Base-by-base conservation (phyloP, 2,888 invertebrate species). In the Acleris holmiana region DNA sequence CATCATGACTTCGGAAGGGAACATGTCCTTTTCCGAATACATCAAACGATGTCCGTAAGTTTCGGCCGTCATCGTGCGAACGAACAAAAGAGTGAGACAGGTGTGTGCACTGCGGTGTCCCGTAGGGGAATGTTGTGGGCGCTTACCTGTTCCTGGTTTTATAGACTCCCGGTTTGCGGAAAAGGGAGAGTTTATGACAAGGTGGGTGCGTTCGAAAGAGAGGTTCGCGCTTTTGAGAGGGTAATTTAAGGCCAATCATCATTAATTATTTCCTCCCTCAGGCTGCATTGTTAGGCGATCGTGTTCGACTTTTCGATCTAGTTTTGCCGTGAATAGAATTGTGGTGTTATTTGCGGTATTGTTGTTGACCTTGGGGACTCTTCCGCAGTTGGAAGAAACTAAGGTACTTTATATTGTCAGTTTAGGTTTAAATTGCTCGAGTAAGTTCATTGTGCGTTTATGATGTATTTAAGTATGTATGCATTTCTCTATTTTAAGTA, bases 191-290 rank as follows among this genome's bases (percentile, higher is more conserved):
- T 76, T 60, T 67, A 71, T 73, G 70, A 69, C 70, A 69, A 74
- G 73, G 66, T 61, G 63, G 67, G 62, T 67, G 75, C 41, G 83
- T 70, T 77, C 55, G 82, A 88, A 71, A 62, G 84, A 74, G 91
- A 90, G 68, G 70, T 23, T 56, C 67, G 65, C 71, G 77, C 79
- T 76, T 79, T 77, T 78, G 85, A 84, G 89, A 85, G 89, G 88
- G 89, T 90, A 91, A 91, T 91, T 91, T 89, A 80, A 85, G 90
- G 86, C 85, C 91, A 92, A 92, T 92, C 92, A 92, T 91, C 91
- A 91, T 91, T 92, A 91, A 91, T 90, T 91, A 90, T 87, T 87
- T 82, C 78, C 79, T 87, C 86, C 90, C 86, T 73, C 77, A 84
- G 80, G 73, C 76, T 76, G 83, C 80, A 85, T 81, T 81, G 80